Evolutionary conservation across 2,888 invertebrate species (phyloP), one percentile per base, ranked within the genome.

Genomic region (Nineta flava): DNA sequence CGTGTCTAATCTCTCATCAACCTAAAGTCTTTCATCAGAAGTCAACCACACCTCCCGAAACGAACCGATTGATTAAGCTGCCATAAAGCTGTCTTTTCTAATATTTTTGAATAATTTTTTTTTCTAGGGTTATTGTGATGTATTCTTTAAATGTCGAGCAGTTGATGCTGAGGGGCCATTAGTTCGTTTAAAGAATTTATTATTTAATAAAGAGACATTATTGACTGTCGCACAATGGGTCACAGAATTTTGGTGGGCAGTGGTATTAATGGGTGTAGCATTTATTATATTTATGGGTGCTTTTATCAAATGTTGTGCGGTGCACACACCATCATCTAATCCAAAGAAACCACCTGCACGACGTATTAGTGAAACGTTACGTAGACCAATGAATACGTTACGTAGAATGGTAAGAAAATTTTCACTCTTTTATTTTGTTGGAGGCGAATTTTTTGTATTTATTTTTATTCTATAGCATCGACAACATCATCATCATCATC

Each of bases 231-330:
- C 87, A 56, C 87, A 91, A 62, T 96, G 95, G 95, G 83, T 95
- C 53, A 91, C 88, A 53, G 90, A 88, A 63, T 83, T 85, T 65
- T 96, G 95, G 94, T 96, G 94, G 87, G 83, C 85, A 5, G 96
- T 97, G 56, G 75, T 96, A 54, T 71, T 97, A 49, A 87, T 92
- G 71, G 87, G 90, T 46, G 84, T 99, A 49, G 85, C 79, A 51
- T 86, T 97, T 63, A 81, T 97, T 49, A 83, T 96, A 58, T 81
- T 94, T 61, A 96, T 99, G 96, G 96, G 93, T 49, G 74, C 93
- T 51, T 99, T 99, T 68, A 96, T 99, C 62, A 97, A 99, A 68
- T 95, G 97, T 67, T 99, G 97, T 68, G 99, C 99, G 31, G 99
- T 99, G 48, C 97, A 99, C 70, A 99, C 99, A 49, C 99, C 99